These are phyloP conservation scores for Melanostigma gelatinosum DNA, from an alignment of 2,113 vertebrate species.

Conservation along the genomic window DNA sequence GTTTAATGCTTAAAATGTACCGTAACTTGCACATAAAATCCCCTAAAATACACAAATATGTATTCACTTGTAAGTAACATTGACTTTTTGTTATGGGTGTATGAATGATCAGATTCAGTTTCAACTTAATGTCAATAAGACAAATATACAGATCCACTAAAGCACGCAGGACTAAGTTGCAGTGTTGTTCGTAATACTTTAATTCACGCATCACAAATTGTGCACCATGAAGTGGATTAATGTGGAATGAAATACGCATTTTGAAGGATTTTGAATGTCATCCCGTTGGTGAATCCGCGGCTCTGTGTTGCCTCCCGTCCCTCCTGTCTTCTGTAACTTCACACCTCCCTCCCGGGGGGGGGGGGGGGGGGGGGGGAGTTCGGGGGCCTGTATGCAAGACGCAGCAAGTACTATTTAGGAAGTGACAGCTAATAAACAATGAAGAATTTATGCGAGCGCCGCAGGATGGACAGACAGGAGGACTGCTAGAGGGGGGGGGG, in stretches of 20 bases:
- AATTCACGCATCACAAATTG: background rate
- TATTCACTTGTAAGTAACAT: background rate
- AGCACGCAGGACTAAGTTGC: background rate
- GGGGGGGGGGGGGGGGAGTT: background rate
- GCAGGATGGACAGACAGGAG: constrained; percentile 27
- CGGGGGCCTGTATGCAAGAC: constrained; percentile 47
- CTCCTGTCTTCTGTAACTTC: constrained; percentile 46
- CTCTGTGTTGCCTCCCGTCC: background rate
- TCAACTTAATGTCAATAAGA: background rate
- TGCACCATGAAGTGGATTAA: background rate
- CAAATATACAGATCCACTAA: background rate
- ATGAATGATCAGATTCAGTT: background rate
- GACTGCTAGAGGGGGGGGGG: constrained; percentile 8
- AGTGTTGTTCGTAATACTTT: background rate
- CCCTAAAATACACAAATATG: background rate
- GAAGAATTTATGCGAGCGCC: constrained; percentile 66
- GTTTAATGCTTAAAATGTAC: background rate
- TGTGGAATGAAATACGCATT: constrained; percentile 8
- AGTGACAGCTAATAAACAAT: constrained; percentile 81
- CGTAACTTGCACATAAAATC: background rate
- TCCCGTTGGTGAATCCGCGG: constrained; percentile 31
- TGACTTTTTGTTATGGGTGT: background rate
- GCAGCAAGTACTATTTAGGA: constrained; percentile 73
- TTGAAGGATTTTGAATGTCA: constrained; percentile 17
- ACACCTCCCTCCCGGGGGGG: constrained; percentile 14